A percentile compares a stretch with the other conserved stretches of the same genome.
Evolutionary conservation across 1,140 invertebrate genomes (phyloP).

Genomic region (Euura saliciscinereae): DNA sequence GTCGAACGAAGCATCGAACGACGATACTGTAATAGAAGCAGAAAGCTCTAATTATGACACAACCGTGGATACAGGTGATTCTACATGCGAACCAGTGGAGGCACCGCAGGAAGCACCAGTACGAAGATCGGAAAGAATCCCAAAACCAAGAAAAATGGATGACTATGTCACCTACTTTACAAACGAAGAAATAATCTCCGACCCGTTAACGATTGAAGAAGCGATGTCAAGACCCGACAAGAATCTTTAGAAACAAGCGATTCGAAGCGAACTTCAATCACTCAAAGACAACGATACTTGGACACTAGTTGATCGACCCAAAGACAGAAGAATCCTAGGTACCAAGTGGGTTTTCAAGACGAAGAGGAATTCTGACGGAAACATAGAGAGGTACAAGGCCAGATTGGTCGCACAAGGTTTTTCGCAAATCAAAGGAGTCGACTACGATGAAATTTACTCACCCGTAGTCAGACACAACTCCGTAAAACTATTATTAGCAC

Average conservation of each 20-base stretch:
- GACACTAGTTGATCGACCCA: neutral
- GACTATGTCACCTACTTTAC: too few species aligned
- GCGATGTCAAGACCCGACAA: neutral
- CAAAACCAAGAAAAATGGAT: too few species aligned
- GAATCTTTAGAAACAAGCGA: neutral
- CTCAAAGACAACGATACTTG: neutral
- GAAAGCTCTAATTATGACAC: neutral
- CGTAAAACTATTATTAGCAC: constrained; percentile 37
- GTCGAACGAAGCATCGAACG: too few species aligned
- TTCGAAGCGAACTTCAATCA: neutral
- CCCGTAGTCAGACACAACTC: too few species aligned
- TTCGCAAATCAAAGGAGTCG: too few species aligned
- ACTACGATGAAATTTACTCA: too few species aligned
- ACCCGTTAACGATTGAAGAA: neutral
- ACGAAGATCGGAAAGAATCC: neutral
- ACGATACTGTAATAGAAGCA: too few species aligned
- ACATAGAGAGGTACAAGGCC: constrained; percentile 34
- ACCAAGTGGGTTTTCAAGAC: neutral
- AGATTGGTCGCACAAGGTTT: too few species aligned
- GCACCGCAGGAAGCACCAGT: neutral
- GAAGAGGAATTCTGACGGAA: neutral
- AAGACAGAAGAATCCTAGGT: neutral
- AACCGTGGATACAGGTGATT: neutral
- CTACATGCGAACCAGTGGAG: neutral
- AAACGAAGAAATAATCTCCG: too few species aligned